Evolutionary conservation across 2,888 invertebrate species (phyloP).

Genomic region (Ctena decussata): DNA sequence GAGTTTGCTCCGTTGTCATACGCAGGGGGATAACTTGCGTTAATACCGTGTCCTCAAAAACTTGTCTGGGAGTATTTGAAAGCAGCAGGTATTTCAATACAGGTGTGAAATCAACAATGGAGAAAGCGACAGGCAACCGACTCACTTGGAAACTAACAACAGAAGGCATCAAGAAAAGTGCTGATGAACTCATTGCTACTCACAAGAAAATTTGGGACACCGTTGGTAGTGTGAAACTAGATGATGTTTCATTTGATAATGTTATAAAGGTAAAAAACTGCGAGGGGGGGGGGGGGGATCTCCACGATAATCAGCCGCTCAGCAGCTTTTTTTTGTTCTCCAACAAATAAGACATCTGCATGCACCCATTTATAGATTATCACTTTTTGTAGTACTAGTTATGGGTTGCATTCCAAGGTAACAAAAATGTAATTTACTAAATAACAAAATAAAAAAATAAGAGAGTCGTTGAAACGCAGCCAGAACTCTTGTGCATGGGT

Average conservation of each 20-base stretch:
- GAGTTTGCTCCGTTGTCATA: neutral
- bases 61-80: neutral
- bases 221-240: conserved; percentile 79
- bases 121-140: conserved; percentile 78
- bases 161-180: conserved; percentile 74
- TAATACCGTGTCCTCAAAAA: neutral
- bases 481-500: too few relatives aligned
- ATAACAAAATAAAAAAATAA: too few relatives aligned
- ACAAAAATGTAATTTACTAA: too few relatives aligned
- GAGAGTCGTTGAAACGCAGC: too few relatives aligned
- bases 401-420: too few relatives aligned
- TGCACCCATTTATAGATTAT: too few relatives aligned
- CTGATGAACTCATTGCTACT: conserved; percentile 80
- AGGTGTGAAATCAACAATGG: conserved; percentile 57
- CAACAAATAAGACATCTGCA: too few relatives aligned
- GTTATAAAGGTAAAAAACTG: conserved; percentile 84
- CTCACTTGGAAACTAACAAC: conserved; percentile 81
- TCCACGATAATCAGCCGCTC: too few relatives aligned
- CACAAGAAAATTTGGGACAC: conserved; percentile 83
- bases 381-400: too few relatives aligned
- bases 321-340: too few relatives aligned
- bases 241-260: conserved; percentile 80
- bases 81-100: neutral
- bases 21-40: neutral
- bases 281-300: too few relatives aligned